Percentiles rank a stretch among this genome's conserved stretches.
These are phyloP conservation scores for Drosophila biarmipes DNA, from an alignment of 1,140 invertebrate genomes.

Conservation along the genomic window DNA sequence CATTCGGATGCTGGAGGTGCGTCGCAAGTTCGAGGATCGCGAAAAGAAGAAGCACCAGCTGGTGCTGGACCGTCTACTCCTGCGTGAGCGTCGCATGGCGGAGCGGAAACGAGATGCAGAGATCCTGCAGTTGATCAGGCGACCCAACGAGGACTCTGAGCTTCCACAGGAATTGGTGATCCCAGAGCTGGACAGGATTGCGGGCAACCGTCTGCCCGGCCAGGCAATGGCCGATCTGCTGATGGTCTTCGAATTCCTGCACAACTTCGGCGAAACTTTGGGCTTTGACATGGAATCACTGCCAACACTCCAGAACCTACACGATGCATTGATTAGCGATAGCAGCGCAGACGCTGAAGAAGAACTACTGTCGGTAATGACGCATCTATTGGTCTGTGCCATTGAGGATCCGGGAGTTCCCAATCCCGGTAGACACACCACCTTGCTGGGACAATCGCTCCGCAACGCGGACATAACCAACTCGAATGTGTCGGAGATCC, in stretches of 20 bases:
- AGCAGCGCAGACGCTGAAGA: constrained; percentile 91
- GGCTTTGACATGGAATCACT: constrained; percentile 96
- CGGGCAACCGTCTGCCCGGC: constrained; percentile 92
- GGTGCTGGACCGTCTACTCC: constrained; percentile 78
- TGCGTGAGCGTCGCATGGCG: constrained; percentile 91
- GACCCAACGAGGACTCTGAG: constrained; percentile 94
- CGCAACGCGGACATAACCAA: constrained; percentile 96
- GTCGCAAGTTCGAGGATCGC: constrained; percentile 94
- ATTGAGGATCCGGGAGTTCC: constrained; percentile 98
- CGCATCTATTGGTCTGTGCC: constrained; percentile 95
- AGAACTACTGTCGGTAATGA: constrained; percentile 94
- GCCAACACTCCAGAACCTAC: constrained; percentile 93
- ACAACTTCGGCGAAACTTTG: constrained; percentile 97
- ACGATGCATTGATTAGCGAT: constrained; percentile 93
- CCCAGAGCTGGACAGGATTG: constrained; percentile 91
- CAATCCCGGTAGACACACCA: constrained; percentile 93
- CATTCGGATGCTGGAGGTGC: constrained; percentile 93
- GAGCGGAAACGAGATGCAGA: constrained; percentile 93
- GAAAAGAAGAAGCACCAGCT: constrained; percentile 92
- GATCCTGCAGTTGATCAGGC: constrained; percentile 92
- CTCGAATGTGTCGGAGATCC: constrained; percentile 95
- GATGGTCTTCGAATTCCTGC: constrained; percentile 97
- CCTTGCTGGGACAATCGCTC: constrained; percentile 94
- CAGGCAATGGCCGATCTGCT: constrained; percentile 95
- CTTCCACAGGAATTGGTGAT: constrained; percentile 90